These are phyloP conservation scores for Drosophila anceps DNA, from an alignment of 2,888 invertebrate genomes.

Conservation along the genomic window DNA sequence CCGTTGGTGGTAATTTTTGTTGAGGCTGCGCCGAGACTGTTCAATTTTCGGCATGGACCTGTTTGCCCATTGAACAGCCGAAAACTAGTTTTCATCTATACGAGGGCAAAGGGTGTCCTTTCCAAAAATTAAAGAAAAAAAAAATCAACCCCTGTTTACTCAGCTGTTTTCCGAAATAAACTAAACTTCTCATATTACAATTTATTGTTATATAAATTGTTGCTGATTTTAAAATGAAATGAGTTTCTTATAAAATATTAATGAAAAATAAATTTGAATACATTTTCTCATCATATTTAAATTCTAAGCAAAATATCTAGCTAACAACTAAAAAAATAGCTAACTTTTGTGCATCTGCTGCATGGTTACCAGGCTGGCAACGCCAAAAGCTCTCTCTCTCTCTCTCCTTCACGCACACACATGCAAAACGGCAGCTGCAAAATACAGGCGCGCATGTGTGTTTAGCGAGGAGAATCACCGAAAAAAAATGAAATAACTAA, in stretches of 20 bases:
- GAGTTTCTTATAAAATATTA: neutral
- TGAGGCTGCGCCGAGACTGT: constrained; percentile 32
- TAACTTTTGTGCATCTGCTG: constrained; percentile 8
- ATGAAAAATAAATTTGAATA: neutral
- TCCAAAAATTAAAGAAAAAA: constrained; percentile 4
- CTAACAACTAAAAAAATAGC: constrained; percentile 17
- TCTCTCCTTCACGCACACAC: constrained; percentile 17
- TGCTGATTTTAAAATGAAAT: neutral
- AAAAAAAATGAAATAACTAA: constrained; percentile 18
- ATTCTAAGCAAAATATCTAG: neutral
- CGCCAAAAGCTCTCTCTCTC: constrained; percentile 40
- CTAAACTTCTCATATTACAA: constrained; percentile 51
- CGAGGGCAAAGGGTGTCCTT: constrained; percentile 34
- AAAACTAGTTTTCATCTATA: constrained; percentile 57
- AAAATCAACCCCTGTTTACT: constrained; percentile 58
- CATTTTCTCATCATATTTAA: neutral
- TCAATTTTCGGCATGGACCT: constrained; percentile 52
- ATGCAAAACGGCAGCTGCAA: constrained; percentile 47
- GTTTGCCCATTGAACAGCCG: constrained; percentile 40
- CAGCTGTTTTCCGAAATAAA: constrained; percentile 57
- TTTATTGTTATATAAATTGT: neutral
- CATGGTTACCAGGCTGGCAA: constrained; percentile 42
- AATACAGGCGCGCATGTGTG: constrained; percentile 49
- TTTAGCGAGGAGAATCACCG: constrained; percentile 35
- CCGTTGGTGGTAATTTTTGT: constrained; percentile 73